Conservation (phyloP, 2,888 invertebrate species). For the Sacculina carcini region DNA sequence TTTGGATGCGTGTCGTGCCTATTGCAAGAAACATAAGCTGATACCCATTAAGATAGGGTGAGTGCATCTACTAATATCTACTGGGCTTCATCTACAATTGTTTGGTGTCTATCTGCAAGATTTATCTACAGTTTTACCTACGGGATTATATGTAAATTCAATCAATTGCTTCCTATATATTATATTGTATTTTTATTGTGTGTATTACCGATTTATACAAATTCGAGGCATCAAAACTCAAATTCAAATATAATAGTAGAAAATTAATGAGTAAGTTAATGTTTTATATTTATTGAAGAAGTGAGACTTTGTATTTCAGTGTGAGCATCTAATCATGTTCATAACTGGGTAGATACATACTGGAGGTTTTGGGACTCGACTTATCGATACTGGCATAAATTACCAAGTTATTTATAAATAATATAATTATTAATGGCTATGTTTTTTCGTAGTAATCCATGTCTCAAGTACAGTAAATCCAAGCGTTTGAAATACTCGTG, state of each 20-base stretch:
- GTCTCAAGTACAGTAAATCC: too few relatives aligned
- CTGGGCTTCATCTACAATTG: too few relatives aligned
- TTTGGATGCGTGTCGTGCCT: neutral
- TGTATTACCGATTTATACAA: too few relatives aligned
- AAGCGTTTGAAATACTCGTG: too few relatives aligned
- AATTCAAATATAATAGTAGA: neutral
- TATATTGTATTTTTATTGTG: too few relatives aligned
- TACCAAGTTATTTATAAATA: too few relatives aligned
- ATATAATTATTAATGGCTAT: too few relatives aligned
- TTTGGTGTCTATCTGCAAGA: neutral
- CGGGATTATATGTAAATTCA: neutral
- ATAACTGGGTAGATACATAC: neutral
- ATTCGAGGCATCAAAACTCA: too few relatives aligned
- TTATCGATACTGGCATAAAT: too few relatives aligned
- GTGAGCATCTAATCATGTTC: neutral
- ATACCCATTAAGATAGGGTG: neutral
- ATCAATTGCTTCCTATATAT: too few relatives aligned
- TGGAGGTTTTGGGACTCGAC: too few relatives aligned
- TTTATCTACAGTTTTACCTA: neutral
- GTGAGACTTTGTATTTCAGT: neutral
- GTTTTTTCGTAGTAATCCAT: too few relatives aligned
- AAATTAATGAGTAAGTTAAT: neutral
- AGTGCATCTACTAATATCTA: neutral
- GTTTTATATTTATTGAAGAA: neutral
- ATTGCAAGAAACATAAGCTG: neutral